Evolutionary conservation across 1,140 invertebrate genomes (phyloP), one percentile per base, ranked within the genome.

Genomic region (Cydia amplana): DNA sequence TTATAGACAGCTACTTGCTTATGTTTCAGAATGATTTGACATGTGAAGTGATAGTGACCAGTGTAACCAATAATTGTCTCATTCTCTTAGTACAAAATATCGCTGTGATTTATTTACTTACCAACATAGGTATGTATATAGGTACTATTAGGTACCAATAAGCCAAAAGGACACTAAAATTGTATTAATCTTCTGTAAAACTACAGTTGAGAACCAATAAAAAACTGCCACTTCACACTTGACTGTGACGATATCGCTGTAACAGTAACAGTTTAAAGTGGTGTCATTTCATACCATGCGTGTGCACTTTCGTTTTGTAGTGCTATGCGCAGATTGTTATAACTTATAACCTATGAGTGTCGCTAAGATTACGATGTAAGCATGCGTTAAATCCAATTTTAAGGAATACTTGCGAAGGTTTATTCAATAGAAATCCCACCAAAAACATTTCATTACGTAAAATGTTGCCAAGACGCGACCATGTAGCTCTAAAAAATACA

Each of bases 191-290:
- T 32, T 14, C 20, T 64, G 9, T 1, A 12, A 10, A 23, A 23
- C 20, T 18, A 3, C 12, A 20, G 9, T 0, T 60, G 9, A 23
- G 55, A 23, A 23, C 55, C 55, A 18, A 9, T 23, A 23, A n/a
- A 12, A 60, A 60, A 60, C 55, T 60, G 55, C 23, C 55, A 60
- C 1, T 51, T 60, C 55, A 23, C 55, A 60, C 55, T 60, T 60
- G 55, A 60, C 55, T 12, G 55, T 60, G 55, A 60, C 18, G 55
- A 23, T 51, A 51, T 51, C 49, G 6, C 4, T 51, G 5, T 51
- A 23, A 23, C 9, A 60, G 7, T 60, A n/a, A 23, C 55, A 23
- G 55, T 60, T 60, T 60, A 60, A 55, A 60, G 20, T 60, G 7
- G 9, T 23, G 55, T 12, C 20, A 60, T 23, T 60, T 23, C n/a